Base-by-base conservation (phyloP, 1,140 invertebrate genomes). In the Tribolium madens region DNA sequence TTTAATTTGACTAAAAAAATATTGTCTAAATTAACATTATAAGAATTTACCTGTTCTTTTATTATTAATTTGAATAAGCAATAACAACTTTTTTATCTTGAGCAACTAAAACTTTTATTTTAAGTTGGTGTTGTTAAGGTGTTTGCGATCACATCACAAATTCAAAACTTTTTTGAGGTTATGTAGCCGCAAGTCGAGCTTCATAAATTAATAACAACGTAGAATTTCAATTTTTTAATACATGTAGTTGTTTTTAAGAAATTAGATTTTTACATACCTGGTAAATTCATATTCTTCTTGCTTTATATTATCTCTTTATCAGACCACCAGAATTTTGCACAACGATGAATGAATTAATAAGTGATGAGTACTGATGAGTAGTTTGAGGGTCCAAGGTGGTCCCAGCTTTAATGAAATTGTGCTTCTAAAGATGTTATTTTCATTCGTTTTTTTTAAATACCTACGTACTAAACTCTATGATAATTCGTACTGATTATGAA, bases 131-230 rank as follows among this genome's bases (percentile, higher is more conserved):
- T 1, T 42, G 1, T 9, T 42, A 42, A 42, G 36, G 36, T 42
- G 7, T n/a, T 69, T 7, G 60, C 9, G 18, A 4, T 14, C 36
- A 5, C 31, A 21, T 36, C 4, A 71, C 42, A n/a, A 42, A 71
- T 57, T 74, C 6, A 31, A 57, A 75, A 75, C 26, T 60, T 75
- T 75, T 75, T 60, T 64, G 57, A 75, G 57, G 52, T 75, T 75
- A 60, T 75, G 57, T 75, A 9, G 46, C 10, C 21, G 21, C 21
- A 26, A 26, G 3, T 26, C 21, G 6, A 26, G 36, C 36, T 42
- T 42, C 36, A 2, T 9, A 42, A 42, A 42, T 42, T 10, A 9
- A 42, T 9, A 9, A 42, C 6, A 7, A 0, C 36, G 36, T 9
- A 42, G n/a, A 42, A 42, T 42, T 42, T 9, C n/a, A 42, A 10